A percentile compares a stretch with the other conserved stretches of the same genome.
These are phyloP conservation scores for Chromis chromis DNA, from an alignment of 2,797 vertebrate genomes.

Conservation along the genomic window DNA sequence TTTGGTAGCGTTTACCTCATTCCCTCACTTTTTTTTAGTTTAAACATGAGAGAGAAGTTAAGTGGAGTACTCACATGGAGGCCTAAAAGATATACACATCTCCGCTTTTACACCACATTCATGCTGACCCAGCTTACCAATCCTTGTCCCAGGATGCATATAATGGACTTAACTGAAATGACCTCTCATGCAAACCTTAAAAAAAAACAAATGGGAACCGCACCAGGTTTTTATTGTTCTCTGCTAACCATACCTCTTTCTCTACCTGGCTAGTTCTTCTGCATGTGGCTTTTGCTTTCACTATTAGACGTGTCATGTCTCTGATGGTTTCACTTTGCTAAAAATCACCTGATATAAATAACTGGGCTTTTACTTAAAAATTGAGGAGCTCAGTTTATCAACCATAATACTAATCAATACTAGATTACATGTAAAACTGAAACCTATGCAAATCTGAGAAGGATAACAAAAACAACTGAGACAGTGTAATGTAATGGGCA, in stretches of 20 bases:
- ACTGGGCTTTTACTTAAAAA: too few species aligned
- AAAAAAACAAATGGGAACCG: background rate
- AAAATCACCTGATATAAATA: background rate
- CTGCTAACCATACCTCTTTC: background rate
- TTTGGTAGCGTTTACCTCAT: constrained; percentile 37
- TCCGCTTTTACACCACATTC: background rate
- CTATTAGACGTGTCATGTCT: background rate
- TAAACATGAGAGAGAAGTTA: constrained; percentile 50
- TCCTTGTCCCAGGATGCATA: background rate
- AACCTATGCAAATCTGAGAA: background rate
- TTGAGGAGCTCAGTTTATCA: too few species aligned
- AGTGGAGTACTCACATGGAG: constrained; percentile 63
- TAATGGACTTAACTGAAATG: background rate
- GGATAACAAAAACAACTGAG: background rate
- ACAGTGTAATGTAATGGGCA: too few species aligned
- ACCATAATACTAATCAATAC: background rate
- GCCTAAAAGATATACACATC: constrained; percentile 10
- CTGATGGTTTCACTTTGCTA: background rate
- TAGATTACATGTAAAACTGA: background rate
- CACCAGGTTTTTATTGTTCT: too few species aligned
- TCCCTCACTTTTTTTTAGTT: constrained; percentile 34
- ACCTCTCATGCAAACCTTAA: constrained; percentile 2
- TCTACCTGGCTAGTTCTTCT: background rate
- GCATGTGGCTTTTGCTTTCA: background rate
- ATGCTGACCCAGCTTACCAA: background rate